Base-by-base conservation (phyloP, 2,797 vertebrate genomes). In the Galaxias olidus region DNA sequence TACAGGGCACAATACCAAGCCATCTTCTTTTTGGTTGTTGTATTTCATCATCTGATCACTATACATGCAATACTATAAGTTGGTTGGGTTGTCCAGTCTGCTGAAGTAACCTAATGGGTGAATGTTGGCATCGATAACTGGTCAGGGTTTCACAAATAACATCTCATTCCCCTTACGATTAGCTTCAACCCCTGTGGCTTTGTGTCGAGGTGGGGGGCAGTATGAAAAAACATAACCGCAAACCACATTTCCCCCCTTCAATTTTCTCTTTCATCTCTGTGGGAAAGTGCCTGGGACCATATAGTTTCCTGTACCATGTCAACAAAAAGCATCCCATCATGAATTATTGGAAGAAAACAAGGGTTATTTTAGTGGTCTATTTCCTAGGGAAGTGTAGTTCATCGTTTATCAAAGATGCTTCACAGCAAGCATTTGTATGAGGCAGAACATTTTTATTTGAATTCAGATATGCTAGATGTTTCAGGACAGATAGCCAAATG, bases 141-240 rank as follows among this genome's bases (percentile, higher is more conserved):
- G 19, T 30, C 44, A 46, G 18, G 58, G 45, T 60, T 58, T 11
- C 47, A 12, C 40, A 40, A 49, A 14, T 49, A n/a, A 1, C 49
- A 10, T 12, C 30, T 57, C 46, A 68, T 45, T 51, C 9, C 40
- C 40, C 47, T 13, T 48, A 11, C 46, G 17, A 50, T 41, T 12
- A 17, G 9, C 47, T 30, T 14, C 30, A 18, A 11, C 0, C 42
- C 15, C 45, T 45, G 42, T 47, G 61, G 10, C 15, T 51, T 49
- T 66, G 60, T 55, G 18, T 62, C 65, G 72, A 75, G 43, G 30
- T 79, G 85, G 84, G 81, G n/a, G 41, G 42, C 43, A 56, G n/a
- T 10, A 56, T 30, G 54, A 56, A 70, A 42, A 50, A 44, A 58
- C 52, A 64, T 60, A 42, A 30, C n/a, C 43, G 10, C 48, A 76